Base-by-base conservation (phyloP, 2,113 vertebrate species). In the Perca fluviatilis region DNA sequence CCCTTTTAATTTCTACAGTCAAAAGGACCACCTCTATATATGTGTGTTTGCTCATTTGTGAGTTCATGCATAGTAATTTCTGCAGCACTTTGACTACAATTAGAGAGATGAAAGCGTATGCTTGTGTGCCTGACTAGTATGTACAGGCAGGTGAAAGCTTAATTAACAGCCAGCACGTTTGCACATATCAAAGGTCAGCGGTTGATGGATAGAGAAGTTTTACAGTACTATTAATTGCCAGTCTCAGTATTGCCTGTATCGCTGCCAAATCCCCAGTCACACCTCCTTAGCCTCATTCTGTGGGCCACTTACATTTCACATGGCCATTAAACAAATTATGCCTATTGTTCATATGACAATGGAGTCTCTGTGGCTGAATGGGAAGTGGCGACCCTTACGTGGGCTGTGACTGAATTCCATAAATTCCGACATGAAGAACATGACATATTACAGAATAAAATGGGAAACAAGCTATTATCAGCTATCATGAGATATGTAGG, bases 291-390 rank as follows among this genome's bases (percentile, higher is more conserved):
- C 36, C 65, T 80, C 60, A 25, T 58, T 85, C 64, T 27, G 25
- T 15, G 30, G 74, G 12, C 76, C 85, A 85, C 84, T 89, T 89
- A 61, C 58, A 84, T 84, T 92, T 87, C 85, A 86, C 90, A 86
- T 81, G 87, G 77, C 30, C 66, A 15, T 88, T 89, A 68, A 72
- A 91, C 80, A 88, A 88, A 80, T 89, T 74, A 66, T 68, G 63
- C 46, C 88, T 64, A 90, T 92, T 93, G 91, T 91, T 89, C 62
- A 53, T 57, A 4, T 72, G 67, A 94, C 93, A 93, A 93, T 86
- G 75, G 84, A 49, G 88, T 54, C 87, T 89, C 86, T 92, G 87
- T 93, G 77, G 56, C 82, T 76, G 66, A 78, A 76, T 58, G 67
- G 63, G 70, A 83, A 75, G 80, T 49, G 33, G 50, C 7, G 65